Evolutionary conservation across 2,113 vertebrate species (phyloP).

Genomic region (Sapajus apella): DNA sequence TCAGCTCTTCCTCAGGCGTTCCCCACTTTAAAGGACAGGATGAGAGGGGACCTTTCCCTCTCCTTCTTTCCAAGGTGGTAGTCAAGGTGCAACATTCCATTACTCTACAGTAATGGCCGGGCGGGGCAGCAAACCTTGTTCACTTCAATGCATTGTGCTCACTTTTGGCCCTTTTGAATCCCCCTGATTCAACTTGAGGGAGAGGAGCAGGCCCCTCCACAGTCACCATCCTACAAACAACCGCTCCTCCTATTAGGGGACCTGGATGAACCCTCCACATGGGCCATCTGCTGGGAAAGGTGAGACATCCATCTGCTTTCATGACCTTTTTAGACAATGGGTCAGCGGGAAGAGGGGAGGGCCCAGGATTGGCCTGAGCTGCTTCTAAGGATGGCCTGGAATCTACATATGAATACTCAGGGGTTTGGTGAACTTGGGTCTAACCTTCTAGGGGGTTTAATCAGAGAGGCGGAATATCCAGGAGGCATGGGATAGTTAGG

Average conservation of each 20-base stretch:
- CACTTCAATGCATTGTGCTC: no score
- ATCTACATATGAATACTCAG: not conserved
- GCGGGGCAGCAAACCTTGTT: not conserved
- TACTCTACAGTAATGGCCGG: not conserved
- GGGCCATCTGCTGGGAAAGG: not conserved
- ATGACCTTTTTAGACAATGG: not conserved
- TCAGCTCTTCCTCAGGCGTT: not conserved
- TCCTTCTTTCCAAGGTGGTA: not conserved
- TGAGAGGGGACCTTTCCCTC: not conserved
- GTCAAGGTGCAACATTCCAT: not conserved
- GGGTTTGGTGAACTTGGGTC: not conserved
- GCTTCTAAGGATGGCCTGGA: not conserved
- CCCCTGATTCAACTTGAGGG: not conserved
- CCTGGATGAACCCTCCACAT: not conserved
- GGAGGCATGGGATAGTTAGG: not conserved
- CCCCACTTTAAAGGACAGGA: not conserved
- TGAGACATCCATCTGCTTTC: not conserved
- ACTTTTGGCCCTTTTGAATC: not conserved
- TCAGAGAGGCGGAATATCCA: not conserved
- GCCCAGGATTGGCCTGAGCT: not conserved
- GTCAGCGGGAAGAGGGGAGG: not conserved
- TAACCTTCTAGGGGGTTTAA: not conserved
- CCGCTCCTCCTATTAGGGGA: no score
- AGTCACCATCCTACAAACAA: not conserved
- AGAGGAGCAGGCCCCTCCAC: fast-evolving